These are phyloP conservation scores for Brachyrhaphis roseni DNA, from an alignment of 2,797 vertebrate species.

Conservation along the genomic window DNA sequence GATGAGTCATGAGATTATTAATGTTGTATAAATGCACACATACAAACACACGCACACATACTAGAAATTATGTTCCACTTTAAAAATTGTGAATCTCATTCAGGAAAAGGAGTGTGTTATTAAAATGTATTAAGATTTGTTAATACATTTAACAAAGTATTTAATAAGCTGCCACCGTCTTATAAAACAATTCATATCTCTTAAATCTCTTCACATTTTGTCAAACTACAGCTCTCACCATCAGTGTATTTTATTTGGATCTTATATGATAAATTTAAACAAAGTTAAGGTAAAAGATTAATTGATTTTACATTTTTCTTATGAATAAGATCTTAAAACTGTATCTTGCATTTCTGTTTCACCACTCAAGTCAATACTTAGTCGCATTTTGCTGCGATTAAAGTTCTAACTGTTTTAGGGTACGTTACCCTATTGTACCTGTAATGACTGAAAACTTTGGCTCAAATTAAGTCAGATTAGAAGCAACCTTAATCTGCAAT, in stretches of 20 bases:
- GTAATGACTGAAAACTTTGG: background rate
- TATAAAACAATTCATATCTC: background rate
- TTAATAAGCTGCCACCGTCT: conserved; percentile 9
- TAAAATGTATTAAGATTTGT: conserved; percentile 25
- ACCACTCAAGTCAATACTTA: background rate
- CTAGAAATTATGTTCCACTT: conserved; percentile 21
- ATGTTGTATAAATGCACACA: conserved; percentile 12
- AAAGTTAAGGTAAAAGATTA: background rate
- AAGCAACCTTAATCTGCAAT: background rate
- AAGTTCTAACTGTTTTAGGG: background rate
- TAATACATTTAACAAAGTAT: background rate
- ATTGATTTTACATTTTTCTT: background rate
- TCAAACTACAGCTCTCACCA: background rate
- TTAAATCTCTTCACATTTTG: background rate
- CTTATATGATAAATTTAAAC: background rate
- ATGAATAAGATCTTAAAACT: background rate
- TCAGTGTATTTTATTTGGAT: background rate
- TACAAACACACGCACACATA: background rate
- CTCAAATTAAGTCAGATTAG: background rate
- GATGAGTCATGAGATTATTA: conserved; percentile 56
- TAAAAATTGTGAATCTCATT: conserved; percentile 15
- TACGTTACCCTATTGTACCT: background rate
- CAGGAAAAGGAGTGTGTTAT: conserved; percentile 12
- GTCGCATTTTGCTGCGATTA: background rate
- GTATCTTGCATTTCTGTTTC: background rate